Conservation (phyloP, 2,888 invertebrate genomes). For the Drosophila emarginata region DNA sequence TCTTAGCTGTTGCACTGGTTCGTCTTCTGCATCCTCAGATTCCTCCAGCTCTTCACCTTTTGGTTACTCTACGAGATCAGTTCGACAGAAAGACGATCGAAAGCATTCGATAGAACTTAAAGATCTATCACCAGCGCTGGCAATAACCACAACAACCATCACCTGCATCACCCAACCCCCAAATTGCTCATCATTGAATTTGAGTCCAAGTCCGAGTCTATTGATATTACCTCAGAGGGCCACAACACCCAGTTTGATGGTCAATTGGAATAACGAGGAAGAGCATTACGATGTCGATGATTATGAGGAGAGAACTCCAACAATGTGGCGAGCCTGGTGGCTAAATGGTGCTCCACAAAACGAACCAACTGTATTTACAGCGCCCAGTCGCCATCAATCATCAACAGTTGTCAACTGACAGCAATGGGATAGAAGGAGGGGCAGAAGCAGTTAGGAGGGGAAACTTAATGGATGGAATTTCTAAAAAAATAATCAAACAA, state of each 20-base stretch:
- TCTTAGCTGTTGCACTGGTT: background rate
- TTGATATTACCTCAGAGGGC: background rate
- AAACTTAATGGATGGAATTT: too few relatives aligned
- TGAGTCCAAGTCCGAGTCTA: constrained; percentile 21
- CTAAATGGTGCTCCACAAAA: constrained; percentile 13
- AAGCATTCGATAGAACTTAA: constrained; percentile 22
- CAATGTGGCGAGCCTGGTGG: constrained; percentile 53
- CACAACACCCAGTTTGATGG: constrained; percentile 7
- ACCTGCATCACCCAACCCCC: constrained; percentile 25
- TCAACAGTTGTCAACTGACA: background rate
- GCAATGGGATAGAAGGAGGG: background rate
- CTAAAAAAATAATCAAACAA: too few relatives aligned
- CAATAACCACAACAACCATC: background rate
- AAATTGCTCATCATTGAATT: constrained; percentile 13
- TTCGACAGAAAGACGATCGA: background rate
- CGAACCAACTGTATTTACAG: constrained; percentile 12
- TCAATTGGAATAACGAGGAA: constrained; percentile 41
- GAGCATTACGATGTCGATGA: constrained; percentile 44
- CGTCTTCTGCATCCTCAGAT: background rate
- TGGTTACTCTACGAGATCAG: background rate
- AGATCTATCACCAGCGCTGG: constrained; percentile 9
- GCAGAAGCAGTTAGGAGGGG: background rate
- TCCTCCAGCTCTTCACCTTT: background rate
- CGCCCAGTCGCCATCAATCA: background rate
- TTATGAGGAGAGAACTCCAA: constrained; percentile 36